Conservation (phyloP, 2,797 vertebrate genomes). For the Acrossocheilus fasciatus region DNA sequence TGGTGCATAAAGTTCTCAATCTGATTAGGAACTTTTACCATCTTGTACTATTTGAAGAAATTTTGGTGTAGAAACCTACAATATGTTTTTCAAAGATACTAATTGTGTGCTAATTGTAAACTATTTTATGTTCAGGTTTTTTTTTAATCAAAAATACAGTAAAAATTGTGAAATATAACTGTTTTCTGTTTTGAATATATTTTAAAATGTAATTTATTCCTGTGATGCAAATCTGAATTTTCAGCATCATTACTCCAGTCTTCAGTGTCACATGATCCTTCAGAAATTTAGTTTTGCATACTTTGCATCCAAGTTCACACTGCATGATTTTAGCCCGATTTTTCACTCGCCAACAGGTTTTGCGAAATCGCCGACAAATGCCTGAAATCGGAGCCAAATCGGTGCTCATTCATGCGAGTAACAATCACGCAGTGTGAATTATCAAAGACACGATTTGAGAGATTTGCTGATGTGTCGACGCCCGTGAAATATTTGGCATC, state of each 20-base stretch:
- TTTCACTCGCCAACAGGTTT: too few species aligned
- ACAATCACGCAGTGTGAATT: too few species aligned
- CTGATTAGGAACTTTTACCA: not conserved
- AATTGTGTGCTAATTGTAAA: not conserved
- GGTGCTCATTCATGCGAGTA: too few species aligned
- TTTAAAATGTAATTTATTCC: not conserved
- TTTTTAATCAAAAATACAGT: not conserved
- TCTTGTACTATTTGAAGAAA: not conserved
- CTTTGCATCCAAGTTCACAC: too few species aligned
- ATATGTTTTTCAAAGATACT: not conserved
- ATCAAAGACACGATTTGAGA: too few species aligned
- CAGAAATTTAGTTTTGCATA: not conserved
- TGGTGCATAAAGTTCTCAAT: not conserved
- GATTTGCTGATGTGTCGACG: too few species aligned
- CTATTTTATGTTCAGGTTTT: not conserved
- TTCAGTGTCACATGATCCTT: not conserved
- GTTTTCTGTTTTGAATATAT: not conserved
- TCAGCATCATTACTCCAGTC: not conserved
- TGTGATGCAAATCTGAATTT: not conserved
- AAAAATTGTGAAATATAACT: not conserved
- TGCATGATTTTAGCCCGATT: too few species aligned
- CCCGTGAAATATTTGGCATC: too few species aligned
- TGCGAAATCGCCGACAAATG: too few species aligned
- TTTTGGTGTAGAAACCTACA: not conserved
- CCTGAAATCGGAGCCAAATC: too few species aligned